These are phyloP conservation scores for Oncorhynchus gorbuscha DNA, from an alignment of 2,113 vertebrate species.

Conservation along the genomic window DNA sequence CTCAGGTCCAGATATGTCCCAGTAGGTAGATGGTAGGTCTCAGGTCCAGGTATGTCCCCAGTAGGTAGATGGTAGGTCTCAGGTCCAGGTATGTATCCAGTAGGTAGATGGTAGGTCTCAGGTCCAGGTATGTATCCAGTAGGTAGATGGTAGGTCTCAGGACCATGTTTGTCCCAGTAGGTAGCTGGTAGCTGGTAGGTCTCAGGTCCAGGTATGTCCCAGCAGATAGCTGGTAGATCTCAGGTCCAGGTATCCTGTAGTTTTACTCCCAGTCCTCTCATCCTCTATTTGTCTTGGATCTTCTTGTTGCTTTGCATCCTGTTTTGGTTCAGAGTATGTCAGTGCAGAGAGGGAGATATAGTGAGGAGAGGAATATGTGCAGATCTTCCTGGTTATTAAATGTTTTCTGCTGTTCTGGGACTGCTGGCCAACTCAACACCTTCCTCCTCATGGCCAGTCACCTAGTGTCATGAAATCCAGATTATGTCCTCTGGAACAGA, in stretches of 20 bases:
- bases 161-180: too few relatives aligned
- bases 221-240: too few relatives aligned
- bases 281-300: not conserved
- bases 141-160: too few relatives aligned
- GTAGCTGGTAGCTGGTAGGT: too few relatives aligned
- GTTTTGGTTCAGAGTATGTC: constrained; percentile 3
- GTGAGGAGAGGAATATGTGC: constrained; percentile 20
- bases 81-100: too few relatives aligned
- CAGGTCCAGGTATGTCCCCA: too few relatives aligned
- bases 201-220: too few relatives aligned
- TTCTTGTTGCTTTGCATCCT: not conserved
- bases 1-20: too few relatives aligned
- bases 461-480: not conserved
- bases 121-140: too few relatives aligned
- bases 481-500: not conserved
- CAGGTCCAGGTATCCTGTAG: not conserved
- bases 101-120: too few relatives aligned
- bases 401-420: not conserved
- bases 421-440: not conserved
- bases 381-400: not conserved
- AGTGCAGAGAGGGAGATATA: constrained; percentile 13
- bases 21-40: too few relatives aligned
- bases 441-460: not conserved
- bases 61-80: too few relatives aligned
- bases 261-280: not conserved